phyloP scores from a whole-genome alignment of 2,888 invertebrate species.

The Clivina fossor region DNA sequence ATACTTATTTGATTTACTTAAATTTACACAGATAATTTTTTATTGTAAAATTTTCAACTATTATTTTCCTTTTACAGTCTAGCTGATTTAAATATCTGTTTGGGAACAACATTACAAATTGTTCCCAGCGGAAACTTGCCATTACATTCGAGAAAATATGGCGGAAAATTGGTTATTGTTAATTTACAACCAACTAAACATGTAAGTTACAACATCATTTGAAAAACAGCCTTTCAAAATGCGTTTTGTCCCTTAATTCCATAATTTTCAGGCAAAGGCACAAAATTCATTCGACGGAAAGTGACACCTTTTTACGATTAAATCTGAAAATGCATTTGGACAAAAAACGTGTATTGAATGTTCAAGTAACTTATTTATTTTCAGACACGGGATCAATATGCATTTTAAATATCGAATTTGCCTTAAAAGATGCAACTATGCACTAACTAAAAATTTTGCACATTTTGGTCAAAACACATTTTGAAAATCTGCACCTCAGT shows the following conservation, averaged over 20 bases:
- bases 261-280: neutral
- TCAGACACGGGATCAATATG: neutral
- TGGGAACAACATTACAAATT: conserved; percentile 98
- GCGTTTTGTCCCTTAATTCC: neutral
- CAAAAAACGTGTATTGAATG: no score
- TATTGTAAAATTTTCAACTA: neutral
- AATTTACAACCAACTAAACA: conserved; percentile 98
- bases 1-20: no score
- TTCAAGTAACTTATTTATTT: no score
- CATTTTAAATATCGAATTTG: no score
- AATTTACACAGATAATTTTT: no score
- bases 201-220: conserved; percentile 58
- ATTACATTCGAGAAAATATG: conserved; percentile 77
- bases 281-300: no score
- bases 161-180: conserved; percentile 87
- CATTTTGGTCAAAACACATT: no score
- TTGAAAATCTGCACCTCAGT: no score
- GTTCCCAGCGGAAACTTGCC: conserved; percentile 95
- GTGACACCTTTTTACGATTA: no score
- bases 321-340: no score
- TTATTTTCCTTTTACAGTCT: conserved; percentile 60
- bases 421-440: neutral
- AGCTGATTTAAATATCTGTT: conserved; percentile 89
- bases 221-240: no score
- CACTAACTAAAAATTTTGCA: no score